phyloP scores from a whole-genome alignment of 2,888 invertebrate species.

The Campoplex nolae region DNA sequence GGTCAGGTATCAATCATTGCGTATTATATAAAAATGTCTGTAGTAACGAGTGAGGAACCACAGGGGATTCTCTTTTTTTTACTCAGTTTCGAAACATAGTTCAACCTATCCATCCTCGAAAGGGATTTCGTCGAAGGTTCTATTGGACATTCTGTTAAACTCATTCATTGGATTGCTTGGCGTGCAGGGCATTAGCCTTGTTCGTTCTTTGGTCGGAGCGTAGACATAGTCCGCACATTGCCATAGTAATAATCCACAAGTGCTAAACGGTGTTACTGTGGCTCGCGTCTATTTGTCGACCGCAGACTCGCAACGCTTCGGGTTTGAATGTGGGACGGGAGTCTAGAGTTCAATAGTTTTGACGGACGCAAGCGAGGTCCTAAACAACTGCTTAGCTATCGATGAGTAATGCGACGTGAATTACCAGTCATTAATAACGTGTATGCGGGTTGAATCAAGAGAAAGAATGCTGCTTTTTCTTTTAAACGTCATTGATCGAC shows the following conservation, averaged over 20 bases:
- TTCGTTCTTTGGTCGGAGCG: slow-evolving; percentile 28
- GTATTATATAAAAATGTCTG: slow-evolving; percentile 35
- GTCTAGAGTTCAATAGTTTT: slow-evolving; percentile 61
- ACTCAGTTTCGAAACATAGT: slow-evolving; percentile 14
- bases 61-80: slow-evolving; percentile 19
- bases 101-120: slow-evolving; percentile 27
- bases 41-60: slow-evolving; percentile 23
- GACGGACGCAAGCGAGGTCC: slow-evolving; percentile 28
- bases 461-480: neutral
- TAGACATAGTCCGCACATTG: slow-evolving; percentile 30
- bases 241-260: slow-evolving; percentile 50
- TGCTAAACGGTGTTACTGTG: slow-evolving; percentile 62
- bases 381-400: slow-evolving; percentile 54
- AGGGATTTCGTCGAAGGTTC: slow-evolving; percentile 48
- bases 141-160: slow-evolving; percentile 45
- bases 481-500: slow-evolving; percentile 3
- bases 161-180: slow-evolving; percentile 38
- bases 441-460: slow-evolving; percentile 51
- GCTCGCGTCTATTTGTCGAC: slow-evolving; percentile 72
- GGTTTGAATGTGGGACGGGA: slow-evolving; percentile 73
- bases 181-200: slow-evolving; percentile 20
- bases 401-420: slow-evolving; percentile 78
- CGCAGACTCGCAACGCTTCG: slow-evolving; percentile 75
- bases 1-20: slow-evolving; percentile 66
- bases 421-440: slow-evolving; percentile 78